phyloP scores from a whole-genome alignment of 53 echinoderm and acorn worm species.

The Actinopyga echinites region DNA sequence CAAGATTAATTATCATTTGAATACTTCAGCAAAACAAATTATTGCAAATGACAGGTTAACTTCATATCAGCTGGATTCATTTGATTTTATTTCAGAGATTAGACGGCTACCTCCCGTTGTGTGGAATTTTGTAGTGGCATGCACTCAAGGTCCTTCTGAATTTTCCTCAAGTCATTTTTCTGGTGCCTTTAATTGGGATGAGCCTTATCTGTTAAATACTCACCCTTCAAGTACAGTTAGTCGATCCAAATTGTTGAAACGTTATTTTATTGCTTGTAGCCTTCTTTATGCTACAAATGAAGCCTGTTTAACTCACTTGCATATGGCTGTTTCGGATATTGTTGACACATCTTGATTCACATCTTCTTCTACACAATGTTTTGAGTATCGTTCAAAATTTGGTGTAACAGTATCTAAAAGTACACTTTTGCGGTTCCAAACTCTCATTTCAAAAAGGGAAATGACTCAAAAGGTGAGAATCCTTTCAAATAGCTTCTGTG shows the following conservation, averaged over 20 bases:
- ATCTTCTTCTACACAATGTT: neutral
- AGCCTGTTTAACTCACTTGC: too few relatives aligned
- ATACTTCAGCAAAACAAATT: neutral
- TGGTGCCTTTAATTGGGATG: neutral
- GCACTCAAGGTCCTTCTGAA: slow-evolving; percentile 20
- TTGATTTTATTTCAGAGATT: slow-evolving; percentile 20
- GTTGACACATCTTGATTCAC: too few relatives aligned
- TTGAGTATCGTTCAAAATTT: slow-evolving; percentile 3
- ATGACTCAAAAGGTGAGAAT: slow-evolving; percentile 24
- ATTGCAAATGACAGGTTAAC: neutral
- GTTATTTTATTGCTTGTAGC: too few relatives aligned
- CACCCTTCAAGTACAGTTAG: neutral
- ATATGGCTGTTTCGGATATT: too few relatives aligned
- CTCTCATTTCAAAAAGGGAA: slow-evolving; percentile 1
- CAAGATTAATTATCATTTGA: neutral
- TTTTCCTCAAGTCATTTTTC: slow-evolving; percentile 4
- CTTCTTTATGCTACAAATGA: too few relatives aligned
- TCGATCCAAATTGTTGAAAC: neutral
- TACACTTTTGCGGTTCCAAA: slow-evolving; percentile 29
- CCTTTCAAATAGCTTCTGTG: neutral
- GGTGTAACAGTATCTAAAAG: slow-evolving; percentile 27
- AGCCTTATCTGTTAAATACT: neutral
- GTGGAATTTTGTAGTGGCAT: slow-evolving; percentile 36
- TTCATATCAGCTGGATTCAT: slow-evolving; percentile 1
- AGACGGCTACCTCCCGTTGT: slow-evolving; percentile 3